A percentile compares a stretch with the other conserved stretches of the same genome.
phyloP scores from a whole-genome alignment of 1,140 invertebrate genomes.

The Venustaconcha ellipsiformis region DNA sequence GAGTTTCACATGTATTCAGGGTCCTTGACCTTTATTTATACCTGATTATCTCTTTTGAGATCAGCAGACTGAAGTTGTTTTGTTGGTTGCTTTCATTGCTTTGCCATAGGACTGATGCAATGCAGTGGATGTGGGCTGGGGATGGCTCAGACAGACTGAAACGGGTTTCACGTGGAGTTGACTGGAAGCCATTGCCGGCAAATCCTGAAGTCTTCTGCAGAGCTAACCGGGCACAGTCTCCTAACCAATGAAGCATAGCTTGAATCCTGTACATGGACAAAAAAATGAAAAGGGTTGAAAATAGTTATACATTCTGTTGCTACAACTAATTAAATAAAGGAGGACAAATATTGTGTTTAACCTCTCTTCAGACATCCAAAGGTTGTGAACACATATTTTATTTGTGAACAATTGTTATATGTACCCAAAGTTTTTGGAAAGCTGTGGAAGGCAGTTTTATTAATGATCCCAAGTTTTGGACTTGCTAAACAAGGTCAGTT shows the following conservation, averaged over 20 bases:
- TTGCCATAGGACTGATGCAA: constrained; percentile 86
- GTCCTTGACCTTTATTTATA: constrained; percentile 23
- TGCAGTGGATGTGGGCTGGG: constrained; percentile 76
- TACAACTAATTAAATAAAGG: no score
- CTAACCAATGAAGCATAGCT: constrained; percentile 76
- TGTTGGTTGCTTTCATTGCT: constrained; percentile 74
- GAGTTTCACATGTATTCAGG: neutral
- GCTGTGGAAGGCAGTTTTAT: no score
- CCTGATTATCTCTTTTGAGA: constrained; percentile 63
- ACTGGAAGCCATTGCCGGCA: constrained; percentile 40
- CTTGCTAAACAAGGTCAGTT: no score
- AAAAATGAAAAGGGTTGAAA: no score
- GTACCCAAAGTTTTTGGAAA: no score
- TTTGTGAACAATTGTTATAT: no score
- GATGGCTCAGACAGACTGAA: constrained; percentile 53
- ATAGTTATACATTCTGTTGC: neutral
- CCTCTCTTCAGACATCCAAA: no score
- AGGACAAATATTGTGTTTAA: no score
- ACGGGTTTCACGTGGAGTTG: constrained; percentile 54
- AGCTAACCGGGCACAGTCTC: constrained; percentile 70
- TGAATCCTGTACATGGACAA: constrained; percentile 67
- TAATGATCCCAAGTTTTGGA: no score
- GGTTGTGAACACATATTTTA: no score
- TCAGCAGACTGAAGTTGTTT: constrained; percentile 66
- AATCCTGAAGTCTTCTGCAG: constrained; percentile 46